A percentile compares a stretch with the other conserved stretches of the same genome.
Conservation (phyloP, 2,113 vertebrate species). For the Furnarius figulus region DNA sequence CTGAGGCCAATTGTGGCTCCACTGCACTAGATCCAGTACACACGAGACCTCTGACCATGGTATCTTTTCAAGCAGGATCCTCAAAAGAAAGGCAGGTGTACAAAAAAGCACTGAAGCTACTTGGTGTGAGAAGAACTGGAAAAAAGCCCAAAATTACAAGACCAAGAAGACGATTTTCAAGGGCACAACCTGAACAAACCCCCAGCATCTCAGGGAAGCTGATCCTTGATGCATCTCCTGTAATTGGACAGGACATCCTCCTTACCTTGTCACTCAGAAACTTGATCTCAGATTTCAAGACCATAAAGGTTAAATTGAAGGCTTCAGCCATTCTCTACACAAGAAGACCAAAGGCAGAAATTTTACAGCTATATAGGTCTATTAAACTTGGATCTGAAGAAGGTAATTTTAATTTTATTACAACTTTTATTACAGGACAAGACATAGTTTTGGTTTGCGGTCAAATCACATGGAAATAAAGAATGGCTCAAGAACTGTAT, state of each 20-base stretch:
- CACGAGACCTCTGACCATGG: neutral
- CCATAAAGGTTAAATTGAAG: slow-evolving; percentile 42
- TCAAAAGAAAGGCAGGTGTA: slow-evolving; percentile 50
- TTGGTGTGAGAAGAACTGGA: slow-evolving; percentile 2
- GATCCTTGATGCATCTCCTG: slow-evolving; percentile 11
- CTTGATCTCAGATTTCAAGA: slow-evolving; percentile 4
- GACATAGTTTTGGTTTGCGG: neutral
- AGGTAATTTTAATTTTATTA: slow-evolving; percentile 45
- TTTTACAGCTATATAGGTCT: slow-evolving; percentile 17
- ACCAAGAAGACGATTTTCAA: neutral
- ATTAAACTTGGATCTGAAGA: slow-evolving; percentile 35
- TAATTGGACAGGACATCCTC: slow-evolving; percentile 45
- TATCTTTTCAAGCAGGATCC: slow-evolving; percentile 40
- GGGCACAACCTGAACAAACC: neutral
- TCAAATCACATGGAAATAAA: neutral
- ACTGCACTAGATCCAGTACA: neutral
- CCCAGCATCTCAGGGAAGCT: slow-evolving; percentile 40
- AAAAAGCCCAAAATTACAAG: neutral
- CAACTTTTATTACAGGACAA: neutral
- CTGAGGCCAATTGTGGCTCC: neutral
- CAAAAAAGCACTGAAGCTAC: slow-evolving; percentile 55
- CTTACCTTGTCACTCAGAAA: slow-evolving; percentile 42
- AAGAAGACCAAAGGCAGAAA: slow-evolving; percentile 40
- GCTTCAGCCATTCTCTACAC: slow-evolving; percentile 60
- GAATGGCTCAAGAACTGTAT: neutral